Percentiles rank a stretch among this genome's conserved stretches.
Evolutionary conservation across 2,113 vertebrate species (phyloP).

Genomic region (Onychostruthus taczanowskii): DNA sequence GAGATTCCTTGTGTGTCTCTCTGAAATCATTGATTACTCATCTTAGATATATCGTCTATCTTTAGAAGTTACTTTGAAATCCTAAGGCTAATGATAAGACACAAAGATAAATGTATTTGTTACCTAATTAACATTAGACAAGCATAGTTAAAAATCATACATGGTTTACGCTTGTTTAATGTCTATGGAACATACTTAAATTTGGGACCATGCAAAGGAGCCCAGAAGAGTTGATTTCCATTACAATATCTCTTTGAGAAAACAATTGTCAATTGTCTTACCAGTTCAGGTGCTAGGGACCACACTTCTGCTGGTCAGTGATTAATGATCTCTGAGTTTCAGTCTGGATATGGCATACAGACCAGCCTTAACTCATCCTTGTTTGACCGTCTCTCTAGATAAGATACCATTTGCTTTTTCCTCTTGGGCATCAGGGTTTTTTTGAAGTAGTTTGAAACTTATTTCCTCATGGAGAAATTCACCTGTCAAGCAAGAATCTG

Average conservation of each 20-base stretch:
- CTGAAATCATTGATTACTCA: background rate
- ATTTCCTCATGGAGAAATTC: background rate
- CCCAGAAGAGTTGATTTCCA: background rate
- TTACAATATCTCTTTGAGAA: slow-evolving; percentile 11
- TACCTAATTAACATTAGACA: background rate
- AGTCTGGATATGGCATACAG: background rate
- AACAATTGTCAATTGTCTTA: background rate
- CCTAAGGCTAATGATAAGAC: background rate
- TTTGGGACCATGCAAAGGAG: background rate
- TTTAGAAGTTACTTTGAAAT: background rate
- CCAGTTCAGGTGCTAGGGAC: background rate
- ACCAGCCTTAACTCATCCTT: background rate
- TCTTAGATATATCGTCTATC: background rate
- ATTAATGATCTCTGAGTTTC: background rate
- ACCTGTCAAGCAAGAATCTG: background rate
- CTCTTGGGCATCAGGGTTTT: background rate
- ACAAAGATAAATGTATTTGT: background rate
- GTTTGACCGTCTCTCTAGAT: background rate
- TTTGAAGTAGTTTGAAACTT: background rate
- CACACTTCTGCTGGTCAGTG: background rate
- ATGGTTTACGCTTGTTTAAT: background rate
- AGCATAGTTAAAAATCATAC: background rate
- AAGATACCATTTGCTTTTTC: background rate
- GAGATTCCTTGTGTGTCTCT: background rate
- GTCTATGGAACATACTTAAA: background rate